Evolutionary conservation across 2,888 invertebrate genomes (phyloP), one percentile per base, ranked within the genome.

Genomic region (Linyphia triangularis): DNA sequence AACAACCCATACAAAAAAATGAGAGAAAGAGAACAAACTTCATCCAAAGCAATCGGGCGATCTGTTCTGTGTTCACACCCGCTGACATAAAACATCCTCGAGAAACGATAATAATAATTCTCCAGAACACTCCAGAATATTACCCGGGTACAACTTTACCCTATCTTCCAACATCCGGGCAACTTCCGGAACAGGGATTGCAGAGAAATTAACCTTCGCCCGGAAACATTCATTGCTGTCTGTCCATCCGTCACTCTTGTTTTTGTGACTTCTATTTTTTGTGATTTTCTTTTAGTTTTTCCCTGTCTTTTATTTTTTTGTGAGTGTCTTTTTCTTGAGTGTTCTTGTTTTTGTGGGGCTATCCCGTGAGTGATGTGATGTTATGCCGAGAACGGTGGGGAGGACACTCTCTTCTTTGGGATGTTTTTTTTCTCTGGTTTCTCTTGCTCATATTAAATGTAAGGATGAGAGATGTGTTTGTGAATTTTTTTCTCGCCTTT

Each of bases 191-290:
- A 26, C 40, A 16, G 26, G 72, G 72, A 82, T 63, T 63, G 70
- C 72, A 61, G 61, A 30, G 72, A 82, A 72, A 82, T 82, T 82
- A 82, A 82, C 82, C 72, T 28, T 43, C 22, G 26, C 70, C 70
- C 57, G 63, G 70, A 82, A 82, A 61, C 82, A 82, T 72, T 82
- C 82, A 63, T 72, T 82, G 59, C 72, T 61, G 82, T 72, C 72
- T 43, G 24, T 13, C 28, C 24, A 61, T 72, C 37, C 19, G 72
- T 63, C 72, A 72, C 37, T 79, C 67, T 30, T 65, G 51, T 33
- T 51, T 51, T 19, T 19, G 3, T 28, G 26, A 51, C 24, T 43
- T 30, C 22, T 10, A 40, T 51, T 40, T 63, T n/a, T 37, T 33
- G 24, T 61, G 59, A 59, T 24, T 70, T 73, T 28, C 26, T 43